A percentile compares a stretch with the other conserved stretches of the same genome.
These are phyloP conservation scores for Ethmia dodecea DNA, from an alignment of 2,888 invertebrate species.

Conservation along the genomic window DNA sequence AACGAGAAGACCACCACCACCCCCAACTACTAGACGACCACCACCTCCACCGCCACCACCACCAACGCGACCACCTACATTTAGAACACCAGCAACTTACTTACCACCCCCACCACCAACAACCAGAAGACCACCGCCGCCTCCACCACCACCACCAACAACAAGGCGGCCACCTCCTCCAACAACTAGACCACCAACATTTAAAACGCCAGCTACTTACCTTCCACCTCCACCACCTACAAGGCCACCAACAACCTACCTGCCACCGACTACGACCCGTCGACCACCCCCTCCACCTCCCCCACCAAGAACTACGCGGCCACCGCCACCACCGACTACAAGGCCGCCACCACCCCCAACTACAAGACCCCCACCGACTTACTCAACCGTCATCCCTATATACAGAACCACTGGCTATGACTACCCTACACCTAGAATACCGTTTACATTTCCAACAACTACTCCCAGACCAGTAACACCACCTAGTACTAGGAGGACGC, in stretches of 20 bases:
- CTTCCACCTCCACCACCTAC: slow-evolving; percentile 10
- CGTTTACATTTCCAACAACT: slow-evolving; percentile 19
- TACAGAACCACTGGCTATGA: slow-evolving; percentile 20
- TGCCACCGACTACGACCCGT: slow-evolving; percentile 12
- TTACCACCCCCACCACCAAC: slow-evolving; percentile 16
- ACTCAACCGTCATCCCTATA: slow-evolving; percentile 15
- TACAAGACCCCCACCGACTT: slow-evolving; percentile 9
- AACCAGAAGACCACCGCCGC: slow-evolving; percentile 5
- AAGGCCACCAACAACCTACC: slow-evolving; percentile 8
- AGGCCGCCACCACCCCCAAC: slow-evolving; percentile 9
- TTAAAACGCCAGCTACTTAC: slow-evolving; percentile 14
- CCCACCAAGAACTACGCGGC: slow-evolving; percentile 8
- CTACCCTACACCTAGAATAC: slow-evolving; percentile 19
- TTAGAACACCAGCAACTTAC: slow-evolving; percentile 8
- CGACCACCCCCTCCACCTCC: slow-evolving; percentile 8
- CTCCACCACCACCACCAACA: slow-evolving; percentile 14
- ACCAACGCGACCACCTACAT: slow-evolving; percentile 4
- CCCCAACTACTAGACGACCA: slow-evolving; percentile 13
- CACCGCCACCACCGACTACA: slow-evolving; percentile 13
- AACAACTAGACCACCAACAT: slow-evolving; percentile 9
- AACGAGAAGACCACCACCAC: slow-evolving; percentile 9
- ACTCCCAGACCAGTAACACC: slow-evolving; percentile 16
- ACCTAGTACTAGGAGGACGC: slow-evolving; percentile 13
- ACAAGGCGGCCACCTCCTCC: slow-evolving; percentile 11
- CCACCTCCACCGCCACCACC: slow-evolving; percentile 13